These are phyloP conservation scores for Deilephila elpenor DNA, from an alignment of 2,888 invertebrate genomes.

Conservation along the genomic window DNA sequence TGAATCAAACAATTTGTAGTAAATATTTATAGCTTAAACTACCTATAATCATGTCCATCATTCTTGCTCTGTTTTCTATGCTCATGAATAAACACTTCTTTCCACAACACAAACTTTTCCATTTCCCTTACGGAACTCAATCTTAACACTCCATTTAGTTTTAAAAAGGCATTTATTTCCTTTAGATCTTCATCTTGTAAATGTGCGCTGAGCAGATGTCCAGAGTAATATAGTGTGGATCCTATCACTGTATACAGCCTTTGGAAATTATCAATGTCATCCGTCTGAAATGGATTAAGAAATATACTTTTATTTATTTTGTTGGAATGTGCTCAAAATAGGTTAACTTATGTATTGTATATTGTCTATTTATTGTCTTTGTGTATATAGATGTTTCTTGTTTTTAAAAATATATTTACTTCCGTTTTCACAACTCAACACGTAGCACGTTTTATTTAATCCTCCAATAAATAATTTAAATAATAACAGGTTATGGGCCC, in stretches of 20 bases:
- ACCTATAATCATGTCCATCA: conserved; percentile 70
- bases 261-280: conserved; percentile 90
- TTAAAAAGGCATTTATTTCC: conserved; percentile 90
- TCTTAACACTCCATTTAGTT: conserved; percentile 89
- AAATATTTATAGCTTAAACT: conserved; percentile 29
- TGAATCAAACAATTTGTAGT: neutral
- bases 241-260: conserved; percentile 88
- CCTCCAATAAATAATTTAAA: too few relatives aligned
- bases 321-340: too few relatives aligned
- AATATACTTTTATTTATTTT: neutral
- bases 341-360: too few relatives aligned
- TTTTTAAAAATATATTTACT: too few relatives aligned
- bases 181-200: conserved; percentile 89
- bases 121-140: conserved; percentile 87
- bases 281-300: conserved; percentile 85
- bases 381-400: too few relatives aligned
- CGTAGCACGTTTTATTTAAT: too few relatives aligned
- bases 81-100: conserved; percentile 87
- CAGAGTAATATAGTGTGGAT: conserved; percentile 86
- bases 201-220: conserved; percentile 91
- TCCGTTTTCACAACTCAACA: too few relatives aligned
- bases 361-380: too few relatives aligned
- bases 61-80: conserved; percentile 65
- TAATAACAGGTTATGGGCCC: too few relatives aligned
- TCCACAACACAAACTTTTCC: conserved; percentile 90